Percentiles rank a stretch among this genome's conserved stretches.
Evolutionary conservation across 92 coral and sea anemone species (phyloP).

Genomic region (Parazoanthus darwini): DNA sequence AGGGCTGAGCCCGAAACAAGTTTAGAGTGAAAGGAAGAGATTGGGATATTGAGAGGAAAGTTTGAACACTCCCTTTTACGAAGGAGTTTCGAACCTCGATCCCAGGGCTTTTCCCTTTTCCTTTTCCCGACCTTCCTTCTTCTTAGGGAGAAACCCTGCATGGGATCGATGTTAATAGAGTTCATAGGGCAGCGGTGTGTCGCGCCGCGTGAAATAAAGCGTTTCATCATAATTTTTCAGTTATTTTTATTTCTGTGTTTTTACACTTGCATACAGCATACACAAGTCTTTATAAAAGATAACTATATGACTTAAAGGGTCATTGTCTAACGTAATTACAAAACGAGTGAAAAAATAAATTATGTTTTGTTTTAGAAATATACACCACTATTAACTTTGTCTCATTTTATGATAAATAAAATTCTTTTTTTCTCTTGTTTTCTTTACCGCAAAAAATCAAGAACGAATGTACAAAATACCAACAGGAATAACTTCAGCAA

Average conservation of each 20-base stretch:
- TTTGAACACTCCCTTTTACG: too few relatives aligned
- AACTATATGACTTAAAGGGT: slow-evolving; percentile 63
- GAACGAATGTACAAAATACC: slow-evolving; percentile 37
- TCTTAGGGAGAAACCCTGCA: too few relatives aligned
- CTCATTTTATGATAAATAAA: slow-evolving; percentile 48
- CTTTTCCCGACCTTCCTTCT: too few relatives aligned
- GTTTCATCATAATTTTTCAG: background rate
- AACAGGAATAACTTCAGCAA: background rate
- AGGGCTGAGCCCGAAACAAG: too few relatives aligned
- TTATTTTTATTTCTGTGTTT: slow-evolving; percentile 22
- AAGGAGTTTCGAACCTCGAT: too few relatives aligned
- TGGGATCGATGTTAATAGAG: too few relatives aligned
- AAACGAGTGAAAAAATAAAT: slow-evolving; percentile 70
- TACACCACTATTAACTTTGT: slow-evolving; percentile 43
- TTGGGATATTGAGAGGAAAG: too few relatives aligned
- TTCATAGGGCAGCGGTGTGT: too few relatives aligned
- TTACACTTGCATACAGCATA: slow-evolving; percentile 38
- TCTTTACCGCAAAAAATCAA: background rate
- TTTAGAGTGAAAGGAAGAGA: too few relatives aligned
- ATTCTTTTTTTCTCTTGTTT: slow-evolving; percentile 9
- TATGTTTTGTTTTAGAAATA: slow-evolving; percentile 41
- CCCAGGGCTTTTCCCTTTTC: too few relatives aligned
- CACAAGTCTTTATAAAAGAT: slow-evolving; percentile 84
- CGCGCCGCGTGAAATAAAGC: too few relatives aligned
- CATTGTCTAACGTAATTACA: slow-evolving; percentile 26